Base-by-base conservation (phyloP, 2,888 invertebrate species). In the Megalurothrips usitatus region DNA sequence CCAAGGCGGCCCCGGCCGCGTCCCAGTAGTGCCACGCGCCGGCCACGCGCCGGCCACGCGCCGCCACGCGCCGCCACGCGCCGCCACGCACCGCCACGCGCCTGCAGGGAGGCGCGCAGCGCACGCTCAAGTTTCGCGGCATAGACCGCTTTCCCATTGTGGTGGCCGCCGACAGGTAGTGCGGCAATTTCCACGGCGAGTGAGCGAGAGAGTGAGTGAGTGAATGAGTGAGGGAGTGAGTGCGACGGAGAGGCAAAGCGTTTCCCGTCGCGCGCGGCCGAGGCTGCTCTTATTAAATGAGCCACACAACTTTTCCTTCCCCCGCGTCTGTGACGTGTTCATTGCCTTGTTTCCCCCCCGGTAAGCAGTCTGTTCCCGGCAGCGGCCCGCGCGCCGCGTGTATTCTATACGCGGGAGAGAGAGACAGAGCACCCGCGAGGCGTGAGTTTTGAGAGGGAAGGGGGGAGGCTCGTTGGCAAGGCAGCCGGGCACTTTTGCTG, bases 91-190 rank as follows among this genome's bases (percentile, higher is more conserved):
- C 3, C 6, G 2, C 34, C 6, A 6, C 6, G 3, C 3, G 34
- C 3, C 34, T 43, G 34, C 34, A 43, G 34, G 34, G 34, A 4
- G 34, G 34, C 34, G 34, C 58, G 58, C 14, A 6, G 19, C 10
- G 23, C 23, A n/a, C 68, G 8, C 68, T 68, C 8, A 68, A 68
- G 68, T 68, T 68, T 68, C 23, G 68, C 68, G 68, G 68, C 23
- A 68, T 23, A 23, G 68, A 68, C 68, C 23, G 68, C 68, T 68
- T 43, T n/a, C 68, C n/a, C 23, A 68, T 68, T 68, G 68, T 68
- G 68, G 9, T 68, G 23, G 68, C 23, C 68, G 58, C 58, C 58
- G 17, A n/a, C n/a, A 58, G 68, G 68, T 68, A 68, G 23, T n/a
- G n/a, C n/a, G 68, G 68, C 68, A 68, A 68, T 68, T 68, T 68